Evolutionary conservation across 2,888 invertebrate genomes (phyloP), one percentile per base, ranked within the genome.

Genomic region (Biston betularia): DNA sequence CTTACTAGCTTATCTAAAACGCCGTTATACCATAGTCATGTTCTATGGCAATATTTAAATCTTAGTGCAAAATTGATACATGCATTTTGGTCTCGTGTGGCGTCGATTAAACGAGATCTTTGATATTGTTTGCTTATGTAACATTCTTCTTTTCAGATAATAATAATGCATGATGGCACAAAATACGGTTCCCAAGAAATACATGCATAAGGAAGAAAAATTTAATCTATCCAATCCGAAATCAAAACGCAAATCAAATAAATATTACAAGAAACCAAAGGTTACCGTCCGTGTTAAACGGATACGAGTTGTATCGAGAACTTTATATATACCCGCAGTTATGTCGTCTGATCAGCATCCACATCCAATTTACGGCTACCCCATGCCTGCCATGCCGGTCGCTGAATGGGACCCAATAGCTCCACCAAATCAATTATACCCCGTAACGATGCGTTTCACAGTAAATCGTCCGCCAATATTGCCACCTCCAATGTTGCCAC

Each of bases 391-490:
- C 44, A 56, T 74, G 7, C 44, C 71, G 33, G 35, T 70, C 7
- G 73, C 75, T 6, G 78, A 82, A 49, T 80, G 80, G 80, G 75
- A 44, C 57, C 69, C 80, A 12, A 42, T 75, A 69, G 56, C 69
- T 42, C 62, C 75, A 24, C 38, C 75, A 48, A 78, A 72, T 59
- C 69, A 71, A 42, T 9, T 75, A 42, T 79, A 76, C 45, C 63
- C 72, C 38, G 15, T 78, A 46, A 71, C 73, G 49, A 57, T 78
- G 50, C 78, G 81, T 54, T 58, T 78, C 52, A 34, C 78, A 12
- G 56, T 75, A 46, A 71, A 72, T 58, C 71, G 75, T 12, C 57
- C 72, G 1, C 24, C 24, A 24, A 2, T 24, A 3, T 24, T 24
- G 24, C 24, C 24, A 24, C 24, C 1, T 1, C 24, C 24, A 24